These are phyloP conservation scores for Mystacides longicornis DNA, from an alignment of 2,888 invertebrate genomes.

Conservation along the genomic window DNA sequence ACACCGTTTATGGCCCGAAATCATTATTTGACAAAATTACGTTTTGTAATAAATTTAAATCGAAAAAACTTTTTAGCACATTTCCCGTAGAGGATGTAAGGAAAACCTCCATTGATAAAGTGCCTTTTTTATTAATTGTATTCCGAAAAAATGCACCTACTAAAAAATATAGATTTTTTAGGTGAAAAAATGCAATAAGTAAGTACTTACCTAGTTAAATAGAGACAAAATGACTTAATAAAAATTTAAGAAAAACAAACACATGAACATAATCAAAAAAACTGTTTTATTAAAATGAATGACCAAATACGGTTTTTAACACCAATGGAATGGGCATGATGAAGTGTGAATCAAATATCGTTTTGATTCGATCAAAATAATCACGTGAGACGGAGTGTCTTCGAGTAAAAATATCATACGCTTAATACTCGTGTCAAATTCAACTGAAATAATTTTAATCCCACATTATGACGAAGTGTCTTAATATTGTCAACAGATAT, in stretches of 20 bases:
- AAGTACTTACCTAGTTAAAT: too few relatives aligned
- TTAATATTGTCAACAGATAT: not conserved
- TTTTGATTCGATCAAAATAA: not conserved
- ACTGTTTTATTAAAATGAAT: not conserved
- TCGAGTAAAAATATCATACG: slow-evolving; percentile 3
- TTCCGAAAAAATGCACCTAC: too few relatives aligned
- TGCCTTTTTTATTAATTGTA: too few relatives aligned
- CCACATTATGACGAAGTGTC: not conserved
- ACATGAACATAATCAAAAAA: not conserved
- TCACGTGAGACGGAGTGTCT: not conserved
- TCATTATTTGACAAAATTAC: too few relatives aligned
- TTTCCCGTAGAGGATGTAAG: too few relatives aligned
- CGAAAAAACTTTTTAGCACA: too few relatives aligned
- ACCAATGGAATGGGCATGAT: slow-evolving; percentile 12
- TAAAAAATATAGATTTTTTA: too few relatives aligned
- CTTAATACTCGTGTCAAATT: not conserved
- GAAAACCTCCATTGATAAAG: too few relatives aligned
- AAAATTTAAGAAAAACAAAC: not conserved
- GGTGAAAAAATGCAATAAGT: too few relatives aligned
- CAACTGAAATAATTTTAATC: not conserved
- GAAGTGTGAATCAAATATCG: slow-evolving; percentile 14
- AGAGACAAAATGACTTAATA: too few relatives aligned
- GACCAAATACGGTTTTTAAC: not conserved
- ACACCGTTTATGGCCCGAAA: too few relatives aligned
- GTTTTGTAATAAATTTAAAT: too few relatives aligned